These are phyloP conservation scores for Serilophus lunatus DNA, from an alignment of 2,113 vertebrate species.

Conservation along the genomic window DNA sequence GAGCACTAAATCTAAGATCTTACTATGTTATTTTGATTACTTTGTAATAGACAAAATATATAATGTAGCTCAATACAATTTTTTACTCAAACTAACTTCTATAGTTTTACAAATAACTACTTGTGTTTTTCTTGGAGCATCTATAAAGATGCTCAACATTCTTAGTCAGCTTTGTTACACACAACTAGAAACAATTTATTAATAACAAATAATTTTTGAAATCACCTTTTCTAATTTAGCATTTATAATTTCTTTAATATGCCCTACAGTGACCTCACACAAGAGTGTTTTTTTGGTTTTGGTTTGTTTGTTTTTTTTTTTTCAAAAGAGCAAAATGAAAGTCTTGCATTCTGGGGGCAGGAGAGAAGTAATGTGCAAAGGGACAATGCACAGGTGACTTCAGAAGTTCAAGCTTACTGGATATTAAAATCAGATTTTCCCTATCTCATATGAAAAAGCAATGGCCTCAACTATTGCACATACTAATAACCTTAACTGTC, in stretches of 20 bases:
- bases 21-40: not conserved
- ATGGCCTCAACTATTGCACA: not conserved
- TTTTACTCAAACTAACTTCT: not conserved
- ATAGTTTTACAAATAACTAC: not conserved
- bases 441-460: not conserved
- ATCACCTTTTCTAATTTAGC: not conserved
- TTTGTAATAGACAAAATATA: not conserved
- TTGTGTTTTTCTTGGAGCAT: not conserved
- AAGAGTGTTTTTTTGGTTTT: not conserved
- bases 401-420: not conserved
- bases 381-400: not conserved
- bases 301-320: no score
- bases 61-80: not conserved
- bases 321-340: not conserved
- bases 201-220: not conserved
- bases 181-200: not conserved
- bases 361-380: not conserved
- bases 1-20: not conserved
- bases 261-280: not conserved
- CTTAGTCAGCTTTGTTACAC: not conserved
- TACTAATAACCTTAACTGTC: not conserved
- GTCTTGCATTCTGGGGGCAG: rapidly evolving
- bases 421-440: not conserved
- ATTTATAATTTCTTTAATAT: not conserved
- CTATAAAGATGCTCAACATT: not conserved